A percentile compares a stretch with the other conserved stretches of the same genome.
These are phyloP conservation scores for Steromphala cineraria DNA, from an alignment of 2,888 invertebrate genomes.

Conservation along the genomic window DNA sequence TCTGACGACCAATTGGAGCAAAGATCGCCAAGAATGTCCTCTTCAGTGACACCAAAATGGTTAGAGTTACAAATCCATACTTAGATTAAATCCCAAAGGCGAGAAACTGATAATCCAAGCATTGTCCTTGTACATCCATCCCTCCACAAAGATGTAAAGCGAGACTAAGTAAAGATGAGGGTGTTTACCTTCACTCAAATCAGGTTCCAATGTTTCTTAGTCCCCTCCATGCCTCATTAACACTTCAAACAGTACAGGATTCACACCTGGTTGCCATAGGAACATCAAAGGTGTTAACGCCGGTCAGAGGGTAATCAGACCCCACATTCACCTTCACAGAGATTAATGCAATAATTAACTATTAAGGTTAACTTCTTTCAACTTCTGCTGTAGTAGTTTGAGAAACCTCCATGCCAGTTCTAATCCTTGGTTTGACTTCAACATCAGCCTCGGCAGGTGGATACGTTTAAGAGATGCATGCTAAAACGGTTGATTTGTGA, in stretches of 20 bases:
- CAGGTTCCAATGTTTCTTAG: background rate
- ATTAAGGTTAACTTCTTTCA: too few species aligned
- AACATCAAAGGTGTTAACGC: background rate
- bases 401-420: too few species aligned
- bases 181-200: background rate
- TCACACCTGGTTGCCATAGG: background rate
- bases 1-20: too few species aligned
- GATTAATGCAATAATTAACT: background rate
- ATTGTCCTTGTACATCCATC: background rate
- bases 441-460: too few species aligned
- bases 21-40: too few species aligned
- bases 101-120: background rate
- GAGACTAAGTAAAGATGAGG: background rate
- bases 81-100: background rate
- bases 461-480: too few species aligned
- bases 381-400: too few species aligned
- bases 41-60: background rate
- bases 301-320: background rate
- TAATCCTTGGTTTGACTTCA: too few species aligned
- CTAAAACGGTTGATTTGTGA: too few species aligned
- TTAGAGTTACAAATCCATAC: background rate
- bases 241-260: background rate
- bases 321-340: background rate
- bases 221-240: background rate
- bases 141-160: background rate